Evolutionary conservation across 1,140 invertebrate genomes (phyloP).

Genomic region (Heliconius congener): DNA sequence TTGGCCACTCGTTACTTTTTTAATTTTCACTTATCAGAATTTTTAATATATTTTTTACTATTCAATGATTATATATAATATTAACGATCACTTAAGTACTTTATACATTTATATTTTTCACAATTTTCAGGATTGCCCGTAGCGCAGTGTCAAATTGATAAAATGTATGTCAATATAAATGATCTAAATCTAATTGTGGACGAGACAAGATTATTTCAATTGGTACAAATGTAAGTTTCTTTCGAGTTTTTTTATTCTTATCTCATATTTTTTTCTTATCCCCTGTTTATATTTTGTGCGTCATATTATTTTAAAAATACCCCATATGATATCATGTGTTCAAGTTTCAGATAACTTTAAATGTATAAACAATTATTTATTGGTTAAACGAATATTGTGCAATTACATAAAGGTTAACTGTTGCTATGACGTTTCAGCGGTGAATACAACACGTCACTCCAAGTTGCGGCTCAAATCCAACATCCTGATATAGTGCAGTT

Average conservation of each 20-base stretch:
- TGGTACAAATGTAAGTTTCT: constrained; percentile 70
- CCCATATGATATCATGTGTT: no score
- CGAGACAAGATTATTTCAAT: constrained; percentile 63
- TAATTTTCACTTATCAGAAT: background rate
- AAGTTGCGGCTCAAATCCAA: constrained; percentile 62
- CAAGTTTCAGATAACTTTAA: no score
- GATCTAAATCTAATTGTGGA: constrained; percentile 68
- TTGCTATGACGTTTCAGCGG: constrained; percentile 49
- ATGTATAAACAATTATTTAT: no score
- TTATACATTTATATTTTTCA: background rate
- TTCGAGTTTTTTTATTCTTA: background rate
- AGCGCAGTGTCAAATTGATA: constrained; percentile 59
- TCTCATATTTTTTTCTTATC: constrained; percentile 10
- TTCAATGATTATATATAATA: background rate
- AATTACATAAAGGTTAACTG: no score
- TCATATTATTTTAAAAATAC: no score
- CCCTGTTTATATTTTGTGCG: background rate
- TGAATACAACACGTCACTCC: constrained; percentile 58
- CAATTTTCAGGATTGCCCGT: constrained; percentile 62
- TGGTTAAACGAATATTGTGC: no score
- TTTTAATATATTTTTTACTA: background rate
- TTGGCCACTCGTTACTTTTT: background rate
- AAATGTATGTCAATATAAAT: constrained; percentile 60
- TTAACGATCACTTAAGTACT: background rate
- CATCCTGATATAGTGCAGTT: constrained; percentile 74